A percentile compares a stretch with the other conserved stretches of the same genome.
Conservation (phyloP, 92 coral and sea anemone genomes). For the Meandrina meandrites region DNA sequence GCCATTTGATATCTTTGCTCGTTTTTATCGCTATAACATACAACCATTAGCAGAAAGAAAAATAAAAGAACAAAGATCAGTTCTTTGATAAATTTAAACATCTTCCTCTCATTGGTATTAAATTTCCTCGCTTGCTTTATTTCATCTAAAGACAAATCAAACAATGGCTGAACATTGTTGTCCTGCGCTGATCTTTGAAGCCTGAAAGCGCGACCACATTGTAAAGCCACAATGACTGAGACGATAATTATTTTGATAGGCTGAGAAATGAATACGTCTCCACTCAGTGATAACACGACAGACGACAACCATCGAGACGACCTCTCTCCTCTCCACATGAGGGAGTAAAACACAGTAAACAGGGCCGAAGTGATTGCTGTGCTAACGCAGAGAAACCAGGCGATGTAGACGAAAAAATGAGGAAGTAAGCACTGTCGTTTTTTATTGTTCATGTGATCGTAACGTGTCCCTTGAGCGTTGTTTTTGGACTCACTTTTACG, state of each 20-base stretch:
- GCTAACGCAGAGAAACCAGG: conserved; percentile 47
- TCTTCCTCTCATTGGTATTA: conserved; percentile 24
- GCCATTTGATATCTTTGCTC: not conserved
- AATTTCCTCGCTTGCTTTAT: not conserved
- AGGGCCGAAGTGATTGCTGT: conserved; percentile 38
- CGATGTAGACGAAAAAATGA: conserved; percentile 42
- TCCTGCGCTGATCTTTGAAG: conserved; percentile 29
- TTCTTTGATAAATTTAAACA: conserved; percentile 19
- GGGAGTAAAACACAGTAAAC: conserved; percentile 46
- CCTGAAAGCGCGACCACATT: conserved; percentile 38
- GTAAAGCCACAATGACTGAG: conserved; percentile 49
- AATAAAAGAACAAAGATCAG: not conserved
- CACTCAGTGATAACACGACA: conserved; percentile 43
- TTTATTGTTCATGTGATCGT: not conserved
- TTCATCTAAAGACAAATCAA: not conserved
- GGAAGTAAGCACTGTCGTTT: conserved; percentile 24
- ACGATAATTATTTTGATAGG: conserved; percentile 40
- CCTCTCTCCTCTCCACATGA: conserved; percentile 47
- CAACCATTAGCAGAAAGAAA: conserved; percentile 19
- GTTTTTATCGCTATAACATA: conserved; percentile 32
- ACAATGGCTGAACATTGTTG: conserved; percentile 43
- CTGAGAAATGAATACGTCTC: conserved; percentile 47
- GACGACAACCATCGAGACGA: conserved; percentile 58
- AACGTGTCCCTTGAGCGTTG: not conserved
- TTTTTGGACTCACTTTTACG: conserved; percentile 26